A percentile compares a stretch with the other conserved stretches of the same genome.
phyloP scores from a whole-genome alignment of 2,113 vertebrate species.

The Dromas ardeola region DNA sequence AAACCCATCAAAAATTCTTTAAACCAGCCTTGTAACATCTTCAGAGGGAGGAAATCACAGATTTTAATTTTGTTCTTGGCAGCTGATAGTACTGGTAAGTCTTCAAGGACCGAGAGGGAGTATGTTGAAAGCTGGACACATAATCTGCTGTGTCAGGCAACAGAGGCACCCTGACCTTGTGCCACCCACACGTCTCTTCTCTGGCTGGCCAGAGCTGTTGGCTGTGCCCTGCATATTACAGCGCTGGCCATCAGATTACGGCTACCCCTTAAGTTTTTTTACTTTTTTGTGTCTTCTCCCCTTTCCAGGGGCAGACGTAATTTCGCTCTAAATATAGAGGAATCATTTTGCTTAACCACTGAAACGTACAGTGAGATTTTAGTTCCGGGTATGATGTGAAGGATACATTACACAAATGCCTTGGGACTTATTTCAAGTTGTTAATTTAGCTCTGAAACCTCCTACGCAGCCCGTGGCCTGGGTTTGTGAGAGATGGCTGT shows the following conservation, averaged over 20 bases:
- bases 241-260: neutral
- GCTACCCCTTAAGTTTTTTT: neutral
- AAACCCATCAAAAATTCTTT: neutral
- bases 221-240: neutral
- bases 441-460: neutral
- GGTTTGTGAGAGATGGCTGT: neutral
- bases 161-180: neutral
- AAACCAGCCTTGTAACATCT: neutral
- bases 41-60: neutral
- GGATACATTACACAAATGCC: neutral
- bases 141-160: neutral
- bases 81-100: neutral
- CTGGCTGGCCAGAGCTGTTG: neutral
- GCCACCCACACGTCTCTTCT: neutral
- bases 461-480: rapidly evolving
- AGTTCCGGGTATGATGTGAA: neutral
- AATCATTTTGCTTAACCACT: neutral
- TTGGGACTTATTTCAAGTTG: neutral
- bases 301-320: neutral
- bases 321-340: neutral
- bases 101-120: neutral
- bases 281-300: neutral
- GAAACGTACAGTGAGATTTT: neutral
- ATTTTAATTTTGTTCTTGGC: neutral
- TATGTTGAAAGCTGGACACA: neutral